Evolutionary conservation across 2,888 invertebrate genomes (phyloP), one percentile per base, ranked within the genome.

Genomic region (Drosophila prolongata): DNA sequence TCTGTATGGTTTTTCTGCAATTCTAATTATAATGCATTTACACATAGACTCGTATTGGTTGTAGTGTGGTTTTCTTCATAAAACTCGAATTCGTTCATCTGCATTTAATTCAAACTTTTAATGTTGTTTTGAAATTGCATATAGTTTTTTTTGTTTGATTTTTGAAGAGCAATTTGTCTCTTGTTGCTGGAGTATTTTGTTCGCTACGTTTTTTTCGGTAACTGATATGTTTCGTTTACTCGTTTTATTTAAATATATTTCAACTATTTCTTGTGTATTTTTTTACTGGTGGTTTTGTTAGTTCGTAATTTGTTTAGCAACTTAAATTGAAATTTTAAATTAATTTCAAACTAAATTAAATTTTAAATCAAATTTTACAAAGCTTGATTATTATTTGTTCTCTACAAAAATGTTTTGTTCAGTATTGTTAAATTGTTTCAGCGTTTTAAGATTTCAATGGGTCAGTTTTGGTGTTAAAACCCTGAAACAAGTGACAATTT

Each of bases 381-480:
- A 58, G 46, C 46, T 24, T 13, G 47, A 16, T 30, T 11, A 10
- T n/a, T 54, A 10, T 27, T 54, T 59, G 24, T 42, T 0, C 34
- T 40, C 46, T 34, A 3, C n/a, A 27, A 14, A 27, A 10, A 19
- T 35, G 2, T 34, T 8, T 14, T 27, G 40, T 40, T 30, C 3
- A 30, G 6, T 16, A 77, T 89, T 89, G 85, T 56, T 35, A 3
- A 84, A 75, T 84, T 79, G 79, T 84, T 87, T 87, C 89, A 81
- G 80, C 65, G 67, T 87, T 89, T 84, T 81, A 81, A 84, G 53
- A 35, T 38, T 59, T 60, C 64, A 74, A 78, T 85, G 86, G 86
- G 86, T 86, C 86, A 86, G 85, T 85, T 85, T 87, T 75, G 72
- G 69, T 62, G 54, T 78, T 85, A 80, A 86, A 86, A 82, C 53